phyloP scores from a whole-genome alignment of 2,113 vertebrate genomes.

The Trochalopteron elliotii region DNA sequence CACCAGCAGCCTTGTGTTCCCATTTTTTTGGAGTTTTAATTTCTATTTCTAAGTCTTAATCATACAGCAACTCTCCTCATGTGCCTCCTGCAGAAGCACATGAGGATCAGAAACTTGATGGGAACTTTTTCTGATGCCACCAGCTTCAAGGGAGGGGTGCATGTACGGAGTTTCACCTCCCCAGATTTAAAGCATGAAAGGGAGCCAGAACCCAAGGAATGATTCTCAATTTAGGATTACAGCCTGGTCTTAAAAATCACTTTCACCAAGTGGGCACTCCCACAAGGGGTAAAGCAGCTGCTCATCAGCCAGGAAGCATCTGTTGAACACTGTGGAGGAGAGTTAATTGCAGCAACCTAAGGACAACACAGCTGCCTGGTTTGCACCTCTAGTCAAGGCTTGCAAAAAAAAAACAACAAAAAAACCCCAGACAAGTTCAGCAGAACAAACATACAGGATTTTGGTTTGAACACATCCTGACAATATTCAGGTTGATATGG shows the following conservation, averaged over 20 bases:
- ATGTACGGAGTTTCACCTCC: background rate
- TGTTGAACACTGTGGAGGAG: background rate
- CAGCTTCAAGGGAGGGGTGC: background rate
- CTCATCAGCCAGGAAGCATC: background rate
- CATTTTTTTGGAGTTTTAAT: background rate
- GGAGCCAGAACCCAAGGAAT: rapidly evolving
- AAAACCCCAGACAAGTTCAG: background rate
- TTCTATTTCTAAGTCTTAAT: background rate
- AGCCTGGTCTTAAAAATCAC: background rate
- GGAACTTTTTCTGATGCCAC: background rate
- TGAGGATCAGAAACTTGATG: background rate
- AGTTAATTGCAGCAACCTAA: background rate
- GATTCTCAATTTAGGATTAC: background rate
- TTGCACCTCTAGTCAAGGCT: background rate
- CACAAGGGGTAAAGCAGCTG: background rate
- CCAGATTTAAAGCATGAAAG: background rate
- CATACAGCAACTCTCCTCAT: background rate
- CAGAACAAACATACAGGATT: background rate
- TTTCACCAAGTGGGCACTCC: background rate
- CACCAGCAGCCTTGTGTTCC: background rate
- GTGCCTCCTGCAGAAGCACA: background rate
- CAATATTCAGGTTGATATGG: background rate
- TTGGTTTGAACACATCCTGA: background rate
- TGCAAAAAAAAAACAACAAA: background rate
- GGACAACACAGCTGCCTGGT: background rate